phyloP scores from a whole-genome alignment of 2,113 vertebrate species.

The Lepidothrix coronata region DNA sequence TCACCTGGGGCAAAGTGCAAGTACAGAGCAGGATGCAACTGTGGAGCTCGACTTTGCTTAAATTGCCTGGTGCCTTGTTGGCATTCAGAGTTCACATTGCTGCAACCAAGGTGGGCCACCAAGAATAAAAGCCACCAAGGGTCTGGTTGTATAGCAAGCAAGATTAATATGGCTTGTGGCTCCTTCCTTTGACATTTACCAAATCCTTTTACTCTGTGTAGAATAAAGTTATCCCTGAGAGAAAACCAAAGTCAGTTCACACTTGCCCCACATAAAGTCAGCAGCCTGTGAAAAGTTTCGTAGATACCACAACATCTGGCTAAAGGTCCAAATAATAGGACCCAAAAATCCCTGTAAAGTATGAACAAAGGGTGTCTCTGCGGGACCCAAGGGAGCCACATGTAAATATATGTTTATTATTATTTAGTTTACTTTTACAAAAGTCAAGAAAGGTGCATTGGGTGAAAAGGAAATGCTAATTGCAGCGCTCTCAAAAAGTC shows the following conservation, averaged over 20 bases:
- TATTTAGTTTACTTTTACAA: background rate
- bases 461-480: constrained; percentile 64
- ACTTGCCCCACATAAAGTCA: constrained; percentile 34
- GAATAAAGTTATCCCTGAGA: constrained; percentile 23
- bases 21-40: background rate
- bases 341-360: background rate
- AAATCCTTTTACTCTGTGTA: background rate
- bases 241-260: constrained; percentile 1
- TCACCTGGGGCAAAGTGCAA: background rate
- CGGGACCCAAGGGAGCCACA: constrained; percentile 33
- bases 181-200: background rate
- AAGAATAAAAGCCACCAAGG: background rate
- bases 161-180: background rate
- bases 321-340: constrained; percentile 44
- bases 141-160: background rate
- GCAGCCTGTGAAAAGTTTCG: constrained; percentile 46
- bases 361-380: constrained; percentile 23
- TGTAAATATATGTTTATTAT: background rate
- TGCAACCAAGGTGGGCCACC: background rate
- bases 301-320: constrained; percentile 1
- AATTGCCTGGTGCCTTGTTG: background rate
- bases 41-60: background rate
- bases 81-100: background rate
- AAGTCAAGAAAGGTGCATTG: constrained; percentile 41
- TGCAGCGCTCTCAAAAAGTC: constrained; percentile 65